Evolutionary conservation across 23 tunicate species (phyloP).

Genomic region (Halocynthia roretzi): DNA sequence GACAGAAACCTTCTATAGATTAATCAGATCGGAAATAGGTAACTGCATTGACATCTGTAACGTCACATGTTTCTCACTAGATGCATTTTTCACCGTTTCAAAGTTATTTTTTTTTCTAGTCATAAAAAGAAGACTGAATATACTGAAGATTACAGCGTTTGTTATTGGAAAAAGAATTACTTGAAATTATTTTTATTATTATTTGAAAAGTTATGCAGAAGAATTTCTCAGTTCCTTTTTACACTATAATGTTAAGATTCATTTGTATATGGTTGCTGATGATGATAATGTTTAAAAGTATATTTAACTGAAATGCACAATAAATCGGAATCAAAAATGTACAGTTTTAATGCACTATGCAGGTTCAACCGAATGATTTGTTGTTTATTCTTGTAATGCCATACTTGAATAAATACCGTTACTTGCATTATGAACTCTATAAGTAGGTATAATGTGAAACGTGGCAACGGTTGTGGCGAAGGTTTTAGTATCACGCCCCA

Average conservation of each 20-base stretch:
- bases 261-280: background rate
- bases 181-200: background rate
- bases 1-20: constrained; percentile 6
- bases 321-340: too few species aligned
- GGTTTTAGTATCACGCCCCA: too few species aligned
- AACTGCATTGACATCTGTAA: too few species aligned
- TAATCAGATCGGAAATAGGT: background rate
- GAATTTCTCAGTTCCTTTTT: background rate
- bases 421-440: too few species aligned
- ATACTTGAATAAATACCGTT: too few species aligned
- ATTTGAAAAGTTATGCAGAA: constrained; percentile 1
- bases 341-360: too few species aligned
- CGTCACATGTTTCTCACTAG: too few species aligned
- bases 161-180: background rate
- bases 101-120: background rate
- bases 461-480: too few species aligned
- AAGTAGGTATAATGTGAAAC: too few species aligned
- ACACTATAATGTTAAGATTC: constrained; percentile 5
- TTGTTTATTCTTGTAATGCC: too few species aligned
- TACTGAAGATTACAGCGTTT: constrained; percentile 10
- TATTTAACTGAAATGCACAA: background rate
- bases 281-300: constrained; percentile 5
- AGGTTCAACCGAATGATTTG: too few species aligned
- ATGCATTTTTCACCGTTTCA: too few species aligned
- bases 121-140: constrained; percentile 15